Percentiles rank a stretch among this genome's conserved stretches.
phyloP scores from a whole-genome alignment of 2,113 vertebrate genomes.

The Cyprinodon variegatus region DNA sequence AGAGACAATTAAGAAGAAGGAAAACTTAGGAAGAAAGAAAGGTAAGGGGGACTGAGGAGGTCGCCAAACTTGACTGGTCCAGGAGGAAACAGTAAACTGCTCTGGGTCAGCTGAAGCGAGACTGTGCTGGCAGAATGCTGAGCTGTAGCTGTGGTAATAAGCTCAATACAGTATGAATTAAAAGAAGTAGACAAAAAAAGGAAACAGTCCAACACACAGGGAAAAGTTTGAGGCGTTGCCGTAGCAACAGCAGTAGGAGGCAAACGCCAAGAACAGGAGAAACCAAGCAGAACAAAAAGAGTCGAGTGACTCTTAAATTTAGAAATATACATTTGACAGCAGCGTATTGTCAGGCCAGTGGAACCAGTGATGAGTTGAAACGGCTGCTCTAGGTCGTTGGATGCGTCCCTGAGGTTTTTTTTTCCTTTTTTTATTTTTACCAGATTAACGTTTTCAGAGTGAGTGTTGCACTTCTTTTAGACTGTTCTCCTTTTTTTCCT shows the following conservation, averaged over 20 bases:
- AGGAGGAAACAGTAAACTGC: constrained; percentile 63
- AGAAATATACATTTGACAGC: constrained; percentile 39
- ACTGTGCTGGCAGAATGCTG: constrained; percentile 43
- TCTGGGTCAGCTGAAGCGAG: constrained; percentile 64
- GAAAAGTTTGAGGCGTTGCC: constrained; percentile 59
- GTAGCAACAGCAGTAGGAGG: constrained; percentile 35
- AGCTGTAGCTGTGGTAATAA: constrained; percentile 68
- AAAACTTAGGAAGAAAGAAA: constrained; percentile 27
- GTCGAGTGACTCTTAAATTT: constrained; percentile 55
- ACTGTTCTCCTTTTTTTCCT: not conserved
- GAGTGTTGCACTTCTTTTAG: not conserved
- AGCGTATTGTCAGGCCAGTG: constrained; percentile 5
- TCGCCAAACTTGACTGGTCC: constrained; percentile 58
- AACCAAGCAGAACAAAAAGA: constrained; percentile 54
- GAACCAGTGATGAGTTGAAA: constrained; percentile 17
- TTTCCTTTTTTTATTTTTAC: not conserved
- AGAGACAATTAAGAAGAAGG: constrained; percentile 53
- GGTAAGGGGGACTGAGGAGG: constrained; percentile 13
- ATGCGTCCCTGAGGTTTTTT: constrained; percentile 3
- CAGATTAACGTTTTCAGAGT: constrained; percentile 18
- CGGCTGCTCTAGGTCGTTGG: constrained; percentile 1
- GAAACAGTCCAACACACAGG: not conserved
- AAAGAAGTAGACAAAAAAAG: constrained; percentile 27
- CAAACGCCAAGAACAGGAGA: constrained; percentile 42
- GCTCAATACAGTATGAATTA: constrained; percentile 56